Base-by-base conservation (phyloP, 2,797 vertebrate species). In the Scleropages formosus region DNA sequence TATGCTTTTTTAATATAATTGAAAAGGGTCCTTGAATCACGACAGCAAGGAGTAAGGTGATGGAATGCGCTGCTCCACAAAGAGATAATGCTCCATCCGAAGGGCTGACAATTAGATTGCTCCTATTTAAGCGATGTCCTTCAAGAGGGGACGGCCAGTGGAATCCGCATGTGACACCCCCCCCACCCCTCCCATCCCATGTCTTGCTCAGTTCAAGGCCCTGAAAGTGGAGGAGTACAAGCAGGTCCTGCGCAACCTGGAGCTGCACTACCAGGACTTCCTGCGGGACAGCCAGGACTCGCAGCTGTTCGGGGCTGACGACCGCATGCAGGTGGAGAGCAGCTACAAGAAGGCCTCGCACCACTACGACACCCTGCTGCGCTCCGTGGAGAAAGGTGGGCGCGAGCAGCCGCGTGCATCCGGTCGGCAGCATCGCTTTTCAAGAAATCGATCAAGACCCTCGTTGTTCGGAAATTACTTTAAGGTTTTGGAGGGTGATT, bases 231-330 rank as follows among this genome's bases (percentile, higher is more conserved):
- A 98, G 79, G 96, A 98, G 76, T 94, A 95, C 86, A 91, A 92
- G 0, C 91, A 93, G 82, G 87, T 90, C 0, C 88, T 98, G 73
- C 90, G 89, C 78, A 95, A 89, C 87, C 89, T 98, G 84, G 96
- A 98, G 85, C 82, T 77, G 8, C 95, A 96, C 87, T 96, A 96
- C 88, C 95, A 97, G 90, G 92, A 94, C 79, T 98, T 98, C 88
- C 85, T 98, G 83, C 85, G 91, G 0, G 93, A 95, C 85, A 96
- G 95, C 80, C 95, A 94, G 87, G 96, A 96, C 4, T 90, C 96
- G 0, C 88, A 90, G 8, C 85, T 90, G 85, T 98, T 98, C 4
- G 92, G 90, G 31, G 91, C 95, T 0, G 96, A 97, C 9, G 96
- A 98, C 84, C 91, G 95, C 0, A 92, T 95, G 85, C 94, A 94